A percentile compares a stretch with the other conserved stretches of the same genome.
Conservation (phyloP, 2,888 invertebrate species). For the Seira musarum region DNA sequence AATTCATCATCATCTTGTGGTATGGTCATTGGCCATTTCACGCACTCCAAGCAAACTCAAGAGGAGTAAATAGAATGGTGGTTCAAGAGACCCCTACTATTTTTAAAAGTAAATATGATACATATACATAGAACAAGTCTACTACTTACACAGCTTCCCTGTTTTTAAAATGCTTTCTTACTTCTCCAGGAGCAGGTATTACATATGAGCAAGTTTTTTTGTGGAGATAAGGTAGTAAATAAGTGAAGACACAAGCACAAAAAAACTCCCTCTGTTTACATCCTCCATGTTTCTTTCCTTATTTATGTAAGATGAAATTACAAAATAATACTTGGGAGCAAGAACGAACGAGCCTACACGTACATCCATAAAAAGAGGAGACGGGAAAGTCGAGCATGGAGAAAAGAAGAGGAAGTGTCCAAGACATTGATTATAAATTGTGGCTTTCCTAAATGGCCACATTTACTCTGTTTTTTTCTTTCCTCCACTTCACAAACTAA, state of each 20-base stretch:
- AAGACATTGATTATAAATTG: constrained; percentile 70
- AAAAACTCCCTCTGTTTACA: background rate
- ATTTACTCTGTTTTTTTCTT: constrained; percentile 67
- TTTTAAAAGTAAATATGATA: too few species aligned
- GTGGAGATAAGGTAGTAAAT: constrained; percentile 25
- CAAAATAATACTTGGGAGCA: too few species aligned
- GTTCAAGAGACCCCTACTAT: too few species aligned
- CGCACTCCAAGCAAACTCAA: constrained; percentile 32
- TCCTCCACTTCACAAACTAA: constrained; percentile 66
- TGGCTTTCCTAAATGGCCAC: constrained; percentile 70
- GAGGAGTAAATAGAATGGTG: too few species aligned
- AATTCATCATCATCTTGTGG: constrained; percentile 2
- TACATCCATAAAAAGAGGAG: too few species aligned
- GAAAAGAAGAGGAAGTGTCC: constrained; percentile 66
- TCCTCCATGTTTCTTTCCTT: too few species aligned
- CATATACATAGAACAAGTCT: too few species aligned
- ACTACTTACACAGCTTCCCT: too few species aligned
- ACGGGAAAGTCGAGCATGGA: constrained; percentile 35
- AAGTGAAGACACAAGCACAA: constrained; percentile 20
- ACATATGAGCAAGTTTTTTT: constrained; percentile 19
- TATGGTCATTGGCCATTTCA: constrained; percentile 24
- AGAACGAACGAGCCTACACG: too few species aligned
- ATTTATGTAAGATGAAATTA: too few species aligned
- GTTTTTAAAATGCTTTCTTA: too few species aligned
- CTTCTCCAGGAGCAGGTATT: too few species aligned